phyloP scores from a whole-genome alignment of 2,113 vertebrate genomes.

The Hemichromis elongatus region DNA sequence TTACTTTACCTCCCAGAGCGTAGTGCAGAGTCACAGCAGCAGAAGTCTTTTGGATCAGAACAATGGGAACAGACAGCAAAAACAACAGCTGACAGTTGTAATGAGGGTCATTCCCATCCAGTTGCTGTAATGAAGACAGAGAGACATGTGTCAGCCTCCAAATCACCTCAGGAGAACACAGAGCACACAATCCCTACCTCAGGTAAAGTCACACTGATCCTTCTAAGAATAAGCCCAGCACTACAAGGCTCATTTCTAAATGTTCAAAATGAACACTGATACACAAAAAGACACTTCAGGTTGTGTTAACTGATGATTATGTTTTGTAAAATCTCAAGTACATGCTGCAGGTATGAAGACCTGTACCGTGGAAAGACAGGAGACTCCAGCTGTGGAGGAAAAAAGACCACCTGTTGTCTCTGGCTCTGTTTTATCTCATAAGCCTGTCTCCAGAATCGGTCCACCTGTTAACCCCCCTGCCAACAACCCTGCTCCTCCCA shows the following conservation, averaged over 20 bases:
- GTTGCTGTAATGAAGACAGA: slow-evolving; percentile 65
- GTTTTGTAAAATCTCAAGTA: not conserved
- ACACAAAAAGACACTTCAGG: not conserved
- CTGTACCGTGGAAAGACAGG: slow-evolving; percentile 21
- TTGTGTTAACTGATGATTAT: not conserved
- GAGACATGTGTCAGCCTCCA: slow-evolving; percentile 62
- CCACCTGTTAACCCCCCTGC: not conserved
- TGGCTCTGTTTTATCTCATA: not conserved
- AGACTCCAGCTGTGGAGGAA: slow-evolving; percentile 68
- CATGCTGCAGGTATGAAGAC: not conserved
- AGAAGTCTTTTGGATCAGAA: slow-evolving; percentile 15
- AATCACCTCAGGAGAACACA: slow-evolving; percentile 3
- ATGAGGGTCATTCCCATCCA: slow-evolving; percentile 45
- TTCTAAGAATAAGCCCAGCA: not conserved
- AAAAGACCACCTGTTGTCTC: slow-evolving; percentile 53
- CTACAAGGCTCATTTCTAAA: not conserved
- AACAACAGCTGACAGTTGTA: slow-evolving; percentile 35
- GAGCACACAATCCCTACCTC: slow-evolving; percentile 19
- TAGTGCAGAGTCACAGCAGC: not conserved
- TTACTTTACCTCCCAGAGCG: slow-evolving; percentile 13
- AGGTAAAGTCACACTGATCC: slow-evolving; percentile 13
- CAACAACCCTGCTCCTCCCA: not conserved
- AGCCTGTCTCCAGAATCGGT: not conserved
- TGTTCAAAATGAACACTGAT: not conserved
- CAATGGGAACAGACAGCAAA: slow-evolving; percentile 46